Evolutionary conservation across 2,113 vertebrate genomes (phyloP).

Genomic region (Motacilla alba): DNA sequence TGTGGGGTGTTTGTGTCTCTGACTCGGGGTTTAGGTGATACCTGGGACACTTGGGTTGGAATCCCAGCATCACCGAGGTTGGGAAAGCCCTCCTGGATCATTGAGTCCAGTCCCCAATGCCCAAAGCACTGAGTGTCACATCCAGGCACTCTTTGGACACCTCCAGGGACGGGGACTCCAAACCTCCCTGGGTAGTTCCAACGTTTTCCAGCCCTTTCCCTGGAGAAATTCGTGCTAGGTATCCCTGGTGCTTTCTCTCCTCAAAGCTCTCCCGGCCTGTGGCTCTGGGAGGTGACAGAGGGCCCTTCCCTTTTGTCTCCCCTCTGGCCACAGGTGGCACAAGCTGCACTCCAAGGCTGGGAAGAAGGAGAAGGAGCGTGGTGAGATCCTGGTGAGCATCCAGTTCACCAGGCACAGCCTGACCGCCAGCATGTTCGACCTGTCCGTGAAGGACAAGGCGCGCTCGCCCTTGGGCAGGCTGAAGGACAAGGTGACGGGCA

Average conservation of each 20-base stretch:
- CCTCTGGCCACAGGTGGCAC: constrained; percentile 83
- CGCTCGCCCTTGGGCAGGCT: constrained; percentile 88
- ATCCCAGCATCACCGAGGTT: background rate
- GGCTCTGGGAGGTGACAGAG: background rate
- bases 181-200: background rate
- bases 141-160: background rate
- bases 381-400: constrained; percentile 88
- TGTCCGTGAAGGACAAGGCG: constrained; percentile 89
- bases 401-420: constrained; percentile 91
- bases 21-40: fast-evolving
- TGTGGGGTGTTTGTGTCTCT: background rate
- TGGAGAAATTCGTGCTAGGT: fast-evolving
- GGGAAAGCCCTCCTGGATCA: background rate
- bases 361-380: constrained; percentile 95
- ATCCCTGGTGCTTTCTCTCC: background rate
- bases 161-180: background rate
- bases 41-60: background rate
- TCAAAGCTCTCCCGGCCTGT: background rate
- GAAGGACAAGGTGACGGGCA: constrained; percentile 89
- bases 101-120: fast-evolving
- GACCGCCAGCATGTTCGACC: constrained; percentile 97
- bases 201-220: background rate
- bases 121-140: background rate
- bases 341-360: constrained; percentile 90
- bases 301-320: background rate